A percentile compares a stretch with the other conserved stretches of the same genome.
These are phyloP conservation scores for Pissodes strobi DNA, from an alignment of 1,140 invertebrate genomes.

Conservation along the genomic window DNA sequence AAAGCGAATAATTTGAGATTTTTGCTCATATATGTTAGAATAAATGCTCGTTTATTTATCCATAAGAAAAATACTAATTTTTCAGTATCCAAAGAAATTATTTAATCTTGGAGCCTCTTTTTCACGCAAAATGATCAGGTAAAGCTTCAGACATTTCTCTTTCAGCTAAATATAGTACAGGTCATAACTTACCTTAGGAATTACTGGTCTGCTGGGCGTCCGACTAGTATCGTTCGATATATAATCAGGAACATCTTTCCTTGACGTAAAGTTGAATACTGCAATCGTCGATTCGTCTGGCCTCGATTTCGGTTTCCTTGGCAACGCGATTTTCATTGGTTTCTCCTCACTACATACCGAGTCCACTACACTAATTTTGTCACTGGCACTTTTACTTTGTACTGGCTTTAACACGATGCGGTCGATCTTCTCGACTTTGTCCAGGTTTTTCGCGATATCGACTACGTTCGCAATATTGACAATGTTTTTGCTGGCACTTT, in stretches of 20 bases:
- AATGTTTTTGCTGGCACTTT: neutral
- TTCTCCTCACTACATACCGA: slow-evolving; percentile 14
- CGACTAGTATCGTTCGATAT: slow-evolving; percentile 86
- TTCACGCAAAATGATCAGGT: neutral
- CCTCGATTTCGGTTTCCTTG: slow-evolving; percentile 40
- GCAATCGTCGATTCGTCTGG: slow-evolving; percentile 61
- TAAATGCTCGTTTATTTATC: too few species aligned
- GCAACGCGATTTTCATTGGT: slow-evolving; percentile 34
- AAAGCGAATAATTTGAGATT: too few species aligned
- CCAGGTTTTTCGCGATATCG: neutral
- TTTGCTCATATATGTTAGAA: too few species aligned
- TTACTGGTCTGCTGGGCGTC: slow-evolving; percentile 66
- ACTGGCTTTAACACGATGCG: slow-evolving; percentile 44
- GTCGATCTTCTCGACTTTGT: slow-evolving; percentile 1
- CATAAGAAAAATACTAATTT: too few species aligned
- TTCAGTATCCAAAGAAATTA: too few species aligned
- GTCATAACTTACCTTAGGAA: slow-evolving; percentile 70
- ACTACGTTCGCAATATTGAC: too few species aligned
- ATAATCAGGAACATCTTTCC: slow-evolving; percentile 85
- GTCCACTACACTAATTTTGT: neutral
- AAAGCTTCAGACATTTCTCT: neutral
- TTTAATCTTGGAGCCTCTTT: too few species aligned
- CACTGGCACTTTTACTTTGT: slow-evolving; percentile 7
- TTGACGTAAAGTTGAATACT: slow-evolving; percentile 84
- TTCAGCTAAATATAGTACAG: neutral